Evolutionary conservation across 92 coral and sea anemone genomes (phyloP).

Genomic region (Micromussa lordhowensis): DNA sequence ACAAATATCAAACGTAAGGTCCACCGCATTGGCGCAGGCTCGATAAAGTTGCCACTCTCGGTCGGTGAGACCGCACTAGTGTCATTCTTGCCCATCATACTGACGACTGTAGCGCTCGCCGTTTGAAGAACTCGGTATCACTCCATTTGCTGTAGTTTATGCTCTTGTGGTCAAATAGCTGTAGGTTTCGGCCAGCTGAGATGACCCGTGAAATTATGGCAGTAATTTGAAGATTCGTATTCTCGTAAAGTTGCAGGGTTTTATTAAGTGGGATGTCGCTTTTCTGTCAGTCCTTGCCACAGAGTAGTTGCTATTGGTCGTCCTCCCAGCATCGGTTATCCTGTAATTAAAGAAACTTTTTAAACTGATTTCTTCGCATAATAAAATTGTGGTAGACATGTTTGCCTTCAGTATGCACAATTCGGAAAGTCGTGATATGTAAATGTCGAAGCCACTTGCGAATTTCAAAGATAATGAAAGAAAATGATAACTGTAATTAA

Average conservation of each 20-base stretch:
- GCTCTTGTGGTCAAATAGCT: slow-evolving; percentile 12
- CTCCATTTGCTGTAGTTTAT: slow-evolving; percentile 22
- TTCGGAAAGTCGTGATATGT: slow-evolving; percentile 60
- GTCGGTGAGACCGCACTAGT: background rate
- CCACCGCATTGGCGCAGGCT: slow-evolving; percentile 85
- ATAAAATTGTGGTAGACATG: slow-evolving; percentile 19
- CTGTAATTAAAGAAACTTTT: slow-evolving; percentile 30
- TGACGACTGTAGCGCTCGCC: background rate
- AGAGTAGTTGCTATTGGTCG: background rate
- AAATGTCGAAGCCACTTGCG: slow-evolving; percentile 29
- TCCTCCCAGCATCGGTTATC: slow-evolving; percentile 14
- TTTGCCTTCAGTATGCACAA: slow-evolving; percentile 35
- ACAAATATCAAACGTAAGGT: slow-evolving; percentile 84
- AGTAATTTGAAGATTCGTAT: background rate
- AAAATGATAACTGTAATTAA: slow-evolving; percentile 29
- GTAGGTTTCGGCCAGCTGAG: slow-evolving; percentile 1
- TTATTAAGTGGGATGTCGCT: slow-evolving; percentile 7
- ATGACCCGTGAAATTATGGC: slow-evolving; percentile 52
- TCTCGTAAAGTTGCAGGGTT: slow-evolving; percentile 5
- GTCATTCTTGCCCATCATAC: slow-evolving; percentile 14
- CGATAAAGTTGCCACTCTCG: slow-evolving; percentile 62
- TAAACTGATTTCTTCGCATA: slow-evolving; percentile 24
- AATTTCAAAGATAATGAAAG: slow-evolving; percentile 20
- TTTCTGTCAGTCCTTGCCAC: background rate
- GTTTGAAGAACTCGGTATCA: slow-evolving; percentile 1